These are phyloP conservation scores for Pipistrellus nathusii DNA, from an alignment of 2,797 vertebrate species.

Conservation along the genomic window DNA sequence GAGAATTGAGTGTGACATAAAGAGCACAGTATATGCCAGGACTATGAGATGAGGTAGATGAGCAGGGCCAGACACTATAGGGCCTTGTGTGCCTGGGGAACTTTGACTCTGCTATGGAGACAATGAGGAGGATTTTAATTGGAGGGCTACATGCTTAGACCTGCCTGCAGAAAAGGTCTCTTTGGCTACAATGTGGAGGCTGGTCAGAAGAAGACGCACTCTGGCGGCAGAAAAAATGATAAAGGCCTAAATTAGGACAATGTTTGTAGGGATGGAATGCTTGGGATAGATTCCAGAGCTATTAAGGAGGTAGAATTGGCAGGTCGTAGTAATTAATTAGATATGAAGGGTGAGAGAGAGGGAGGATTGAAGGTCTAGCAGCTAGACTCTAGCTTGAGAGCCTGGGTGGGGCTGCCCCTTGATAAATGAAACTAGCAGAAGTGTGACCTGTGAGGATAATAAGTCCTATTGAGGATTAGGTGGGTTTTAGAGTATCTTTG, in stretches of 20 bases:
- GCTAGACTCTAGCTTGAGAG: constrained; percentile 21
- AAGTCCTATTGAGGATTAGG: background rate
- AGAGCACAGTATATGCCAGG: background rate
- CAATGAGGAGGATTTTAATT: constrained; percentile 19
- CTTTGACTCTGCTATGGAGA: background rate
- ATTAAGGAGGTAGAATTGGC: constrained; percentile 71
- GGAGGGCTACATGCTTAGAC: background rate
- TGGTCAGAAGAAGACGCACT: constrained; percentile 71
- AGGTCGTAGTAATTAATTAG: constrained; percentile 72
- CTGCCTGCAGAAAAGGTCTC: constrained; percentile 8
- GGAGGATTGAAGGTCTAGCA: constrained; percentile 47
- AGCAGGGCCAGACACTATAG: background rate
- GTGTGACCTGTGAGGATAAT: background rate
- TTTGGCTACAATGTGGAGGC: constrained; percentile 31
- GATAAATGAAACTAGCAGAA: background rate
- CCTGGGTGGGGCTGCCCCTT: background rate
- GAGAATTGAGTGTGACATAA: background rate
- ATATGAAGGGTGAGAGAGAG: constrained; percentile 54
- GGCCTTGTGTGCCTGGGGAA: background rate
- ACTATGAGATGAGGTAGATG: background rate
- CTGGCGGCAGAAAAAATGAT: constrained; percentile 60
- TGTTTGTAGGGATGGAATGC: constrained; percentile 60
- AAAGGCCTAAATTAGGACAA: constrained; percentile 59
- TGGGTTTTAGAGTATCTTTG: background rate
- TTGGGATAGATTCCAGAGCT: constrained; percentile 73